These are phyloP conservation scores for Morus bassanus DNA, from an alignment of 2,797 vertebrate species.

Conservation along the genomic window DNA sequence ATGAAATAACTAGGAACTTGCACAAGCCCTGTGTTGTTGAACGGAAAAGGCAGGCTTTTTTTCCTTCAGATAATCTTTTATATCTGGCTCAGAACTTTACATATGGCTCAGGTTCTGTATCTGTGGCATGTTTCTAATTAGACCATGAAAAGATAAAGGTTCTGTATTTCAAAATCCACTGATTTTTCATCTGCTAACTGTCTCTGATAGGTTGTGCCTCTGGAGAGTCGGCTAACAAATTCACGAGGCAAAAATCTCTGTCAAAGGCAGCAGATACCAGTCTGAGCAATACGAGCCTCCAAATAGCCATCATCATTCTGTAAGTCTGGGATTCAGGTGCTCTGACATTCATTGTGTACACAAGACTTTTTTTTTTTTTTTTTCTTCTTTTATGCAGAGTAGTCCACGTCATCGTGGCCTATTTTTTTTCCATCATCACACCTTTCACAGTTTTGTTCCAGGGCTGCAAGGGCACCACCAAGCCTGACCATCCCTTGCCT, in stretches of 20 bases:
- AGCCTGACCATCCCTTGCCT: not conserved
- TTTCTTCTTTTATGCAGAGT: not conserved
- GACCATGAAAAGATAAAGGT: not conserved
- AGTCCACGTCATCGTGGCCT: not conserved
- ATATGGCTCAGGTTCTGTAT: not conserved
- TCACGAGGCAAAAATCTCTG: not conserved
- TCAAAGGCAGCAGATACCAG: not conserved
- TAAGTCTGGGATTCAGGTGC: not conserved
- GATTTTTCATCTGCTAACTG: not conserved
- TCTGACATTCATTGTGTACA: not conserved
- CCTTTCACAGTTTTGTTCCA: not conserved
- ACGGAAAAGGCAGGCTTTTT: constrained; percentile 24
- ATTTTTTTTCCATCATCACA: not conserved
- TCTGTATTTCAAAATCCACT: not conserved
- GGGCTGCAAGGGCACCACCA: not conserved
- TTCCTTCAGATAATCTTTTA: constrained; percentile 23
- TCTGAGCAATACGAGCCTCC: not conserved
- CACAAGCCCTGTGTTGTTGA: constrained; percentile 22
- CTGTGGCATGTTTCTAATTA: constrained; percentile 31
- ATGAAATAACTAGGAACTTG: constrained; percentile 44
- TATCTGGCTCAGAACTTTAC: not conserved
- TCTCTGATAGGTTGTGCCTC: not conserved
- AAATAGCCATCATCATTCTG: not conserved
- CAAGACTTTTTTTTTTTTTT: not conserved
- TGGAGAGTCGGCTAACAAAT: not conserved